A percentile compares a stretch with the other conserved stretches of the same genome.
These are phyloP conservation scores for Megaceryle maxima DNA, from an alignment of 2,113 vertebrate genomes.

Conservation along the genomic window DNA sequence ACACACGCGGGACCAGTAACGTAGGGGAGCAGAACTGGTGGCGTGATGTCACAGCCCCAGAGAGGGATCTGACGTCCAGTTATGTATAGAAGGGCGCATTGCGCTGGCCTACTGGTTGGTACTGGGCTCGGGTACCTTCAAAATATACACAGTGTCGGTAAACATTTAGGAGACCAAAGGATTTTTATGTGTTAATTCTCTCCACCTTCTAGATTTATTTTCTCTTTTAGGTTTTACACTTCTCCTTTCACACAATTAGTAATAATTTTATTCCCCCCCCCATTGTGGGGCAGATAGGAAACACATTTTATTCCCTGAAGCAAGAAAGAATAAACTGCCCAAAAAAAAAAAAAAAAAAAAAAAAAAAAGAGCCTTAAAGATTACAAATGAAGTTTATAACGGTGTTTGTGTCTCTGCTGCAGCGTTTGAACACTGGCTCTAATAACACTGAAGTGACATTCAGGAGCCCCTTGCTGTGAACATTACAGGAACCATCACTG, in stretches of 20 bases:
- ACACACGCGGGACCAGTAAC: neutral
- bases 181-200: neutral
- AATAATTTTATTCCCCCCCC: neutral
- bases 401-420: neutral
- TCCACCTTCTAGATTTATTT: neutral
- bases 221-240: slow-evolving; percentile 18
- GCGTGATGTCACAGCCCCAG: fast-evolving
- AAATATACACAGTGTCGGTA: neutral
- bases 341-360: neutral
- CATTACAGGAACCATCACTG: neutral
- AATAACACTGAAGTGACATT: neutral
- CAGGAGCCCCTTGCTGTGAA: neutral
- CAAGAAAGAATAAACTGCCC: neutral
- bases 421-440: neutral
- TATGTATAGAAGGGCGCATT: no score
- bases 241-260: slow-evolving; percentile 54
- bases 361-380: neutral
- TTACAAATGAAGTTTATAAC: slow-evolving; percentile 3
- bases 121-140: neutral
- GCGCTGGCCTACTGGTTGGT: neutral
- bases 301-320: neutral
- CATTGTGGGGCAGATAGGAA: neutral
- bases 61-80: neutral
- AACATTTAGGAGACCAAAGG: neutral
- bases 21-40: neutral